These are phyloP conservation scores for Falcunculus frontatus DNA, from an alignment of 2,113 vertebrate genomes.

Conservation along the genomic window DNA sequence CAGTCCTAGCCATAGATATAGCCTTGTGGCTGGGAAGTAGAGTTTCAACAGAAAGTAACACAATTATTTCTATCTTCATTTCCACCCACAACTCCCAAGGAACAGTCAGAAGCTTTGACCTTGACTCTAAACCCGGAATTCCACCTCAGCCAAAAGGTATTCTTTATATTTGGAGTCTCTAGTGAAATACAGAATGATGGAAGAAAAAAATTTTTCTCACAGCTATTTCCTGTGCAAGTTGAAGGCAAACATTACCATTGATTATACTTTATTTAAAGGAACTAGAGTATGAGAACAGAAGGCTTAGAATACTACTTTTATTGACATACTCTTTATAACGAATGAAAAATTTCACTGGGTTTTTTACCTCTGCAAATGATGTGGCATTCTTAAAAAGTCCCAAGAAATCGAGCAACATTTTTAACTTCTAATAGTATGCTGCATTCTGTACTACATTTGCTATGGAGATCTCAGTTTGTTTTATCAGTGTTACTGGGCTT, in stretches of 20 bases:
- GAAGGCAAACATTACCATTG: background rate
- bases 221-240: conserved; percentile 26
- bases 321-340: background rate
- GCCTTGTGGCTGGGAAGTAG: background rate
- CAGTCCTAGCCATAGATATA: background rate
- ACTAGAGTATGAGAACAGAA: background rate
- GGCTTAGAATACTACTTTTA: background rate
- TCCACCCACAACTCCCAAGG: conserved; percentile 6
- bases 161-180: conserved; percentile 5
- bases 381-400: background rate
- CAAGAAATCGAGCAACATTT: background rate
- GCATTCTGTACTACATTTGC: background rate
- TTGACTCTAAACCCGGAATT: conserved; percentile 3
- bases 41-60: background rate
- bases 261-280: background rate
- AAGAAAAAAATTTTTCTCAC: background rate
- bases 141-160: conserved; percentile 25
- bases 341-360: background rate
- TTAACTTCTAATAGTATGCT: background rate
- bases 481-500: background rate
- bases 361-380: background rate
- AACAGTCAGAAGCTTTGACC: background rate
- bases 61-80: conserved; percentile 7
- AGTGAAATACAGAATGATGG: conserved; percentile 2
- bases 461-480: background rate